Conservation (phyloP, 2,888 invertebrate species). For the Flabesymbios commensalis region DNA sequence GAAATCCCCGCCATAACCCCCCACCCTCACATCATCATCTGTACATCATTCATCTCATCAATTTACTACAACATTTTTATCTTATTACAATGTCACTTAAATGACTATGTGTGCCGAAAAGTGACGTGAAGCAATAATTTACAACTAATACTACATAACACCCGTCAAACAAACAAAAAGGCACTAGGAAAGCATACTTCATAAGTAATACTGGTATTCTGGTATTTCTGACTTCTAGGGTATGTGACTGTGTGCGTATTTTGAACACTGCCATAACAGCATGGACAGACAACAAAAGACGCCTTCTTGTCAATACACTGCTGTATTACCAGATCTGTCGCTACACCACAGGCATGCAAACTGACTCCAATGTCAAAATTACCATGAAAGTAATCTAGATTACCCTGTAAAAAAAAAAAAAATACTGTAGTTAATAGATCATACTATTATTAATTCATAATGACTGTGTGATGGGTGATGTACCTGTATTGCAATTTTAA, state of each 20-base stretch:
- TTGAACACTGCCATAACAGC: slow-evolving; percentile 89
- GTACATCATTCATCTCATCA: too few species aligned
- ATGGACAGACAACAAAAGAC: slow-evolving; percentile 87
- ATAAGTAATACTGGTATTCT: slow-evolving; percentile 35
- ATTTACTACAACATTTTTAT: too few species aligned
- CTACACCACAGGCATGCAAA: slow-evolving; percentile 92
- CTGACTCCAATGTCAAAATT: slow-evolving; percentile 82
- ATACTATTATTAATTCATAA: too few species aligned
- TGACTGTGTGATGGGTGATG: too few species aligned
- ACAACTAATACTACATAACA: too few species aligned
- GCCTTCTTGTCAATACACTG: slow-evolving; percentile 79
- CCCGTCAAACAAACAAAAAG: too few species aligned
- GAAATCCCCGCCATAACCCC: too few species aligned
- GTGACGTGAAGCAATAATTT: too few species aligned
- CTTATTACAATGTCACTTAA: too few species aligned
- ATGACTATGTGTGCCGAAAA: too few species aligned
- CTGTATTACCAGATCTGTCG: slow-evolving; percentile 87
- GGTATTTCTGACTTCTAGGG: slow-evolving; percentile 72
- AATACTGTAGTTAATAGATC: background rate
- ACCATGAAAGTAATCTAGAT: slow-evolving; percentile 83
- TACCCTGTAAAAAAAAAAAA: slow-evolving; percentile 70
- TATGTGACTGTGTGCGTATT: slow-evolving; percentile 79
- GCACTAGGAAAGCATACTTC: slow-evolving; percentile 2
- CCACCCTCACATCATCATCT: too few species aligned
- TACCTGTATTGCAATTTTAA: too few species aligned